Percentiles rank a stretch among this genome's conserved stretches.
These are phyloP conservation scores for Linyphia triangularis DNA, from an alignment of 2,888 invertebrate genomes.

Conservation along the genomic window DNA sequence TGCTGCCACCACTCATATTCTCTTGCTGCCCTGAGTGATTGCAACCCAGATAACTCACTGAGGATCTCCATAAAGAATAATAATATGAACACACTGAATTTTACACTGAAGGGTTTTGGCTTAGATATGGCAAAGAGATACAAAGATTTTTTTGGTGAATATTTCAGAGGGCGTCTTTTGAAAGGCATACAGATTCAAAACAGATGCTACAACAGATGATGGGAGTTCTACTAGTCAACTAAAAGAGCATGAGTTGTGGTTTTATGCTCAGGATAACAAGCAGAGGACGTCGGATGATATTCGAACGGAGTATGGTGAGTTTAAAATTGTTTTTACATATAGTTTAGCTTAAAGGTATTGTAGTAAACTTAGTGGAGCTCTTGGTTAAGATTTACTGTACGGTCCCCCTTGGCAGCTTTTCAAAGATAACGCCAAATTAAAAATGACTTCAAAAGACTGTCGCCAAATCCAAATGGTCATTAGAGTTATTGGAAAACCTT, in stretches of 20 bases:
- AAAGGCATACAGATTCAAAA: constrained; percentile 74
- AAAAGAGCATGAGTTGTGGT: constrained; percentile 77
- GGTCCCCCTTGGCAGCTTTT: too few relatives aligned
- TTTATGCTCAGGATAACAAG: constrained; percentile 75
- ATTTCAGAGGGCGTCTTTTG: constrained; percentile 46
- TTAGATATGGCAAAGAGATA: background rate
- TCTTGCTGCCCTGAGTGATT: constrained; percentile 59
- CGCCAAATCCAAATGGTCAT: too few relatives aligned
- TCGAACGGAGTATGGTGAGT: constrained; percentile 76
- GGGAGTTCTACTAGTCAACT: constrained; percentile 77
- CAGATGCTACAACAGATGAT: constrained; percentile 77
- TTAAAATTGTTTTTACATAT: too few relatives aligned
- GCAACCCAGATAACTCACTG: constrained; percentile 49
- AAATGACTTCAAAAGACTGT: too few relatives aligned
- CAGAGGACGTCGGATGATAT: constrained; percentile 72
- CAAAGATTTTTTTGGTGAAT: constrained; percentile 35
- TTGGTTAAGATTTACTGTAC: too few relatives aligned
- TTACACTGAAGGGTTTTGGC: background rate
- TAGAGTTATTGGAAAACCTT: too few relatives aligned
- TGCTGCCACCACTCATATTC: constrained; percentile 74
- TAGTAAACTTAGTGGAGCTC: too few relatives aligned
- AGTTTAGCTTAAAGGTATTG: too few relatives aligned
- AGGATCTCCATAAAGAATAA: constrained; percentile 57
- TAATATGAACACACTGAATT: constrained; percentile 47
- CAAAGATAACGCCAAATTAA: too few relatives aligned